Evolutionary conservation across 2,888 invertebrate genomes (phyloP), one percentile per base, ranked within the genome.

Genomic region (Nemotelus pantherinus): DNA sequence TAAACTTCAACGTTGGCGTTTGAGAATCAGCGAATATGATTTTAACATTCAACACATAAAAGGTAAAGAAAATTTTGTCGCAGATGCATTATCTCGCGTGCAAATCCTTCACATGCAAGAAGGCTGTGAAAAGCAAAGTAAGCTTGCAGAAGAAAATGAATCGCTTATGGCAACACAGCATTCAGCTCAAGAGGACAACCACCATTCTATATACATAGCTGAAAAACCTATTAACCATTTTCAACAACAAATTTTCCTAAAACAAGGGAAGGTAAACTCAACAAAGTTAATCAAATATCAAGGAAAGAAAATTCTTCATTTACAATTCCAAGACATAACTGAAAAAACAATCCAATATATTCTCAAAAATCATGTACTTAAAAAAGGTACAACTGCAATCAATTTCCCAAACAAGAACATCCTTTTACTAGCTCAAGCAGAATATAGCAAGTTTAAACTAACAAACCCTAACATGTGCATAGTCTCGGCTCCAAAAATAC

Each of bases 1-100:
- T 7, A 76, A 67, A 72, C 72, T 77, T 1, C 60, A 53, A 53
- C 57, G 77, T 5, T 77, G 77, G 75, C 39, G 71, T 9, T 50
- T 77, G 2, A 77, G 72, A 7, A 41, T 60, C 7, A 60, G 25
- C 41, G 60, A 60, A 60, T 60, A 25, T 41, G 60, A 60, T 39
- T 60, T 5, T 60, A 43, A 60, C 4, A 60, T 60, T 25, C 25
- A 60, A 60, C 60, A 41, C 39, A 60, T 60, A 3, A 60, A 60
- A 60, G 60, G 60, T 5, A 60, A 60, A 60, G 45, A 65, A 65
- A 65, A 65, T 44, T 4, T 39, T 45, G 44, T 65, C 41, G 65
- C 65, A 7, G 65, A 65, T 45, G 65, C 65, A 1, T 41, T 65
- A 39, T 53, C 50, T 39, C 25, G 53, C 25, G 39, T 53, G 3